Evolutionary conservation across 2,113 vertebrate genomes (phyloP), one percentile per base, ranked within the genome.

Genomic region (Machaerirhynchus nigripectus): DNA sequence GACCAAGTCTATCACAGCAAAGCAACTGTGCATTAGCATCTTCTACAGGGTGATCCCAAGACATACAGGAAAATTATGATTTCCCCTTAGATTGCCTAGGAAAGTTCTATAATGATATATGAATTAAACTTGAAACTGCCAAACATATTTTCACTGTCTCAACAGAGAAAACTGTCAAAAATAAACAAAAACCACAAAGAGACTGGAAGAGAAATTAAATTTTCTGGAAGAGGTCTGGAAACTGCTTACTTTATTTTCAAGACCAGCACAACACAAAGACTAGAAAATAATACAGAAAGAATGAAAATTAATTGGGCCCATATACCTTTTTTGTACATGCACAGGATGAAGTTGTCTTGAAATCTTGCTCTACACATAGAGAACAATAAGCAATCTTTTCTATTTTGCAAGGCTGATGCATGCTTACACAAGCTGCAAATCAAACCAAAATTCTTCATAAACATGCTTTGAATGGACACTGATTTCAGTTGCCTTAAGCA

Each of bases 371-470:
- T 75, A 60, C 8, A 3, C 68, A 70, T 71, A 59, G 50, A 81
- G 89, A 95, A 97, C 94, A 97, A 97, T 95, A 92, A 90, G 83
- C 64, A 97, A 95, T 97, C 93, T 95, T 89, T 93, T 81, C 92
- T 89, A 56, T 95, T 97, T 96, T 96, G 75, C 71, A 82, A 93
- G 67, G 33, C 85, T 93, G 82, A 83, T 91, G 63, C 60, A 60
- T 93, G 85, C 92, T 93, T 95, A 96, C 63, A 96, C 63, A 92
- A 93, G 79, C 78, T 90, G 76, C 85, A 93, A 96, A 97, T 94
- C 85, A 96, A 93, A 88, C 85, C 40, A 67, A 87, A 90, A 86
- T 86, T 86, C 69, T 80, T 92, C 53, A 67, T 80, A 94, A 88
- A 91, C 64, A 67, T 70, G 8, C 19, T 95, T 37, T 95, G 95